Evolutionary conservation across 1,140 invertebrate species (phyloP), one percentile per base, ranked within the genome.

Genomic region (Lasaia peninsularis): DNA sequence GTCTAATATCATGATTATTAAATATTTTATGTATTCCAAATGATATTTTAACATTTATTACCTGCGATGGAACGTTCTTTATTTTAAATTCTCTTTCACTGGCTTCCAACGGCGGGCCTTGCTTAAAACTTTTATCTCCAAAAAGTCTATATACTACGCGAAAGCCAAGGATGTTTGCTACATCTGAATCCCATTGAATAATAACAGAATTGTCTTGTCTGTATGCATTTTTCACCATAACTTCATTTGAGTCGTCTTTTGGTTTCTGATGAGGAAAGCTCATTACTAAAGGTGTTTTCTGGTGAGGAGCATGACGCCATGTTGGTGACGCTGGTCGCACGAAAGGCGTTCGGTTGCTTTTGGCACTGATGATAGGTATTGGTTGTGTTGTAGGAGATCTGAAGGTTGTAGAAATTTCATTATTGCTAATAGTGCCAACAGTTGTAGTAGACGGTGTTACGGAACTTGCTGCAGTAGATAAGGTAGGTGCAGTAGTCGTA

Each of bases 21-120:
- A n/a, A n/a, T n/a, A n/a, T n/a, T n/a, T n/a, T n/a, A n/a, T n/a
- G n/a, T n/a, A n/a, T n/a, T n/a, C n/a, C n/a, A 52, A 33, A 48
- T 48, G n/a, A 56, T 49, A 18, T 60, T 31, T 12, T 31, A 12
- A 48, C 52, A 44, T 50, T 4, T 57, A 60, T 44, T 75, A 96
- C 95, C 91, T 96, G 95, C 3, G 94, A 92, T 0, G 96, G 96
- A 51, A 98, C 95, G 76, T 97, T 97, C 86, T 96, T 97, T 48
- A 97, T 96, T 85, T 95, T 96, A 73, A 97, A 97, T 83, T 97
- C 95, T 64, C 96, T 88, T 83, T 97, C 95, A 60, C 94, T 96
- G 0, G 95, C 93, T 79, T 96, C 95, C 32, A 98, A 85, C 0
- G 95, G 95, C 14, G 96, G 95, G 0, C 96, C 96, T 74, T 96